These are phyloP conservation scores for Chamaea fasciata DNA, from an alignment of 2,113 vertebrate species.

Conservation along the genomic window DNA sequence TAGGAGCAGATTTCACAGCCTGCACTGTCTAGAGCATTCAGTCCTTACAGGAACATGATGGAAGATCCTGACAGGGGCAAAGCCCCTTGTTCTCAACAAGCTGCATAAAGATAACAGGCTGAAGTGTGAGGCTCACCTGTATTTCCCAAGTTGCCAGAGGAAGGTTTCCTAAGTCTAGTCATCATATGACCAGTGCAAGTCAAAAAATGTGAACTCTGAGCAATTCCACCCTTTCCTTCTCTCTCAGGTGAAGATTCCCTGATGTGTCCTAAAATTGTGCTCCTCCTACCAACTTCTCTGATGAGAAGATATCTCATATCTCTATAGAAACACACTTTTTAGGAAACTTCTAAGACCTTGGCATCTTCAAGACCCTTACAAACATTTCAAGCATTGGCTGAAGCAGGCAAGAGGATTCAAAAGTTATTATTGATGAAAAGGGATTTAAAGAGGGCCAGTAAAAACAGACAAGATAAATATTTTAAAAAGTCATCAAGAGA, in stretches of 20 bases:
- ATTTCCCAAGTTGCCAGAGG: not conserved
- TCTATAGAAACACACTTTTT: not conserved
- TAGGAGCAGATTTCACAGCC: not conserved
- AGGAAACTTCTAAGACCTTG: not conserved
- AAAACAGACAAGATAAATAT: not conserved
- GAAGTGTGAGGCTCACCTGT: not conserved
- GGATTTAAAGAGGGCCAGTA: not conserved
- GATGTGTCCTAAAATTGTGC: not conserved
- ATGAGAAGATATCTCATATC: not conserved
- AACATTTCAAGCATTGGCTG: not conserved
- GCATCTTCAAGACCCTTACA: not conserved
- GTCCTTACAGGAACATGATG: not conserved
- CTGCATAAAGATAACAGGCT: not conserved
- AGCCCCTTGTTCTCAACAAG: not conserved
- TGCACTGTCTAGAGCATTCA: not conserved
- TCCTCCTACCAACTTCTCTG: not conserved
- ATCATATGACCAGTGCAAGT: not conserved
- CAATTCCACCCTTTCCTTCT: not conserved
- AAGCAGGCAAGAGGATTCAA: not conserved
- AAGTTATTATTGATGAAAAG: not conserved
- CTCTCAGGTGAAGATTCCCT: not conserved
- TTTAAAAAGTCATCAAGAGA: not conserved
- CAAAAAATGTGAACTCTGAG: not conserved
- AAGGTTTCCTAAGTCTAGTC: too few species aligned
- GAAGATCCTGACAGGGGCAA: not conserved